Evolutionary conservation across 2,888 invertebrate genomes (phyloP), one percentile per base, ranked within the genome.

Genomic region (Eugnorisma glareosa): DNA sequence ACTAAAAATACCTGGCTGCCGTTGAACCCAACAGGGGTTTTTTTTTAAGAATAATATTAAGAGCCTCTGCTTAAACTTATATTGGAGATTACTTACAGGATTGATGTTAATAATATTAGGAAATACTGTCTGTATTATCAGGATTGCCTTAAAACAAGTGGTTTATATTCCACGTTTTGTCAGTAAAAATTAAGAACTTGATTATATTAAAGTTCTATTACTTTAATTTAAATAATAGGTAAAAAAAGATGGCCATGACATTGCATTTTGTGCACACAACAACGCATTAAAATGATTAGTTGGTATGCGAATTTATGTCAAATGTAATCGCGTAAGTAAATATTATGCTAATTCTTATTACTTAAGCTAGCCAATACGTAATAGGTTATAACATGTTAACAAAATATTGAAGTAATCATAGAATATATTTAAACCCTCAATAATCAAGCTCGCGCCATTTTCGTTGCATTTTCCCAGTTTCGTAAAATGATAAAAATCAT

Each of bases 271-370:
- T 57, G 64, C 15, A 40, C 40, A 40, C n/a, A 40, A n/a, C 7
- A n/a, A 40, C 45, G 64, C n/a, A 21, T 28, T 37, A 51, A 45
- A 37, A 71, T 63, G 6, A 51, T 18, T 61, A 51, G 24, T 21
- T 13, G 40, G 13, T 40, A 21, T 64, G 43, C 6, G 1, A 63
- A n/a, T 21, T 59, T 72, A 79, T 72, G 37, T 79, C n/a, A 48
- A 48, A 74, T 28, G 2, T 59, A 77, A 67, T 69, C 10, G 11
- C 40, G 0, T 59, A 59, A 69, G 68, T 67, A 75, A 66, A 80
- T 80, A 73, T 59, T 66, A 66, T 21, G 35, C 35, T 31, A 67
- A 48, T 35, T 64, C 7, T 24, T 51, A 51, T 51, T 68, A 35
- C 35, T 3, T 48, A 43, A 2, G n/a, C n/a, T 31, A 54, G 28